Percentiles rank a stretch among this genome's conserved stretches.
phyloP scores from a whole-genome alignment of 23 tunicate species.

The Styela clava region DNA sequence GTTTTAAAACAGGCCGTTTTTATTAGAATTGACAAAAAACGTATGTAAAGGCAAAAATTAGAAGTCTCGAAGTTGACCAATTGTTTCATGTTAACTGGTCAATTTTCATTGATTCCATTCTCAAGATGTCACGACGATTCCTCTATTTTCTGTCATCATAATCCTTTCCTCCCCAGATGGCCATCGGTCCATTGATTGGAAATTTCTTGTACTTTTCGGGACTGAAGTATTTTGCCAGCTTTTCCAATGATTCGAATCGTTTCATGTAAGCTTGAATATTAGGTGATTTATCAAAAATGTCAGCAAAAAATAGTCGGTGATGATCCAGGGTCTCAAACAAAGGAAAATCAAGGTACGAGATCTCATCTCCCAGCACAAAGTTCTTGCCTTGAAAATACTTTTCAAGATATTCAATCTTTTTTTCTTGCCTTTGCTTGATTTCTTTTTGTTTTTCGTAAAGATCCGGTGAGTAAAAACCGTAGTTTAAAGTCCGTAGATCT shows the following conservation, averaged over 20 bases:
- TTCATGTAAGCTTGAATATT: slow-evolving; percentile 11
- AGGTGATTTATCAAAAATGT: slow-evolving; percentile 19
- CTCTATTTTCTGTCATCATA: slow-evolving; percentile 7
- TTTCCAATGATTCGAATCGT: slow-evolving; percentile 29
- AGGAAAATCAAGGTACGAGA: slow-evolving; percentile 49
- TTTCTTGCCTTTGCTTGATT: background rate
- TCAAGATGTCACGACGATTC: too few relatives aligned
- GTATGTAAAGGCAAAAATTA: too few relatives aligned
- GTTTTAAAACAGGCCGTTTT: too few relatives aligned
- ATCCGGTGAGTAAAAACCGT: slow-evolving; percentile 26
- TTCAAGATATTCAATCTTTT: background rate
- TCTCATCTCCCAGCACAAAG: slow-evolving; percentile 32
- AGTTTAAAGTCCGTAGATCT: slow-evolving; percentile 21
- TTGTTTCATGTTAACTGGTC: too few relatives aligned
- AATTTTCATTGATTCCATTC: too few relatives aligned
- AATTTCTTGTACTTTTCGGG: slow-evolving; percentile 26
- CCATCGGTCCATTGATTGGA: slow-evolving; percentile 35
- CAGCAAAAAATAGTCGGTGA: slow-evolving; percentile 27
- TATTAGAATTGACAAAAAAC: too few relatives aligned
- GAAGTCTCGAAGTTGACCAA: too few relatives aligned
- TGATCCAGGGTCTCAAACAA: slow-evolving; percentile 44
- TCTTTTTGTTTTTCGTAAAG: background rate
- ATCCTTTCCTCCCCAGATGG: slow-evolving; percentile 52
- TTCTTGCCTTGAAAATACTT: background rate
- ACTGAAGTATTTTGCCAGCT: slow-evolving; percentile 37